Evolutionary conservation across 2,797 vertebrate genomes (phyloP).

Genomic region (Amblyraja radiata): DNA sequence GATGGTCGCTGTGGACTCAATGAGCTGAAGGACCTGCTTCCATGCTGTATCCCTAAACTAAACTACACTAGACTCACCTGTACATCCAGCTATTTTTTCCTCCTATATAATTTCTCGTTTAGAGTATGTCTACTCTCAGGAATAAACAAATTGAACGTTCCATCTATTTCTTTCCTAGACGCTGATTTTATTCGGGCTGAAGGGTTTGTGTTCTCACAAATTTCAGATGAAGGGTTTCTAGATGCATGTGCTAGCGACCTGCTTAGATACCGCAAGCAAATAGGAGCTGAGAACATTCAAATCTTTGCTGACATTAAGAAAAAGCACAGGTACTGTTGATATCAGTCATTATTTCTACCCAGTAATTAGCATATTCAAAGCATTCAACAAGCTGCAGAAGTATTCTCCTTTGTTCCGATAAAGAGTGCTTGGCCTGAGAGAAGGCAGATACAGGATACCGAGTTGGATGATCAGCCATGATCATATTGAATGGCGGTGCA

Average conservation of each 20-base stretch:
- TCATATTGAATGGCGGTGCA: too few species aligned
- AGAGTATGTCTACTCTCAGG: neutral
- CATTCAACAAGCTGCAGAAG: neutral
- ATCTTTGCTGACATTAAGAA: constrained; percentile 86
- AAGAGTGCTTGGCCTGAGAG: too few species aligned
- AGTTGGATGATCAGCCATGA: too few species aligned
- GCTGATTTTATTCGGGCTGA: constrained; percentile 73
- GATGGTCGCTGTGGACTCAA: too few species aligned
- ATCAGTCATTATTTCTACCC: neutral
- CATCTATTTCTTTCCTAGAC: constrained; percentile 50
- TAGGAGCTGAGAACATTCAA: constrained; percentile 72
- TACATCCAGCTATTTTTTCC: neutral
- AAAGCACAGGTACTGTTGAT: constrained; percentile 67
- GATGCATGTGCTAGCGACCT: constrained; percentile 74
- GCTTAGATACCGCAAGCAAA: constrained; percentile 68
- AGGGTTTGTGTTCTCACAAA: constrained; percentile 71
- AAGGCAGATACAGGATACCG: too few species aligned
- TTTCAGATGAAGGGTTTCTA: constrained; percentile 73
- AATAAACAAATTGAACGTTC: neutral
- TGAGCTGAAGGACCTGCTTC: too few species aligned
- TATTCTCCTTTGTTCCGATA: neutral
- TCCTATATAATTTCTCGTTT: neutral
- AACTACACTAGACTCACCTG: neutral
- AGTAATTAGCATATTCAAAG: neutral
- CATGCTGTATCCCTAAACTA: too few species aligned